Evolutionary conservation across 1,140 invertebrate species (phyloP), one percentile per base, ranked within the genome.

Genomic region (Microvelia longipes): DNA sequence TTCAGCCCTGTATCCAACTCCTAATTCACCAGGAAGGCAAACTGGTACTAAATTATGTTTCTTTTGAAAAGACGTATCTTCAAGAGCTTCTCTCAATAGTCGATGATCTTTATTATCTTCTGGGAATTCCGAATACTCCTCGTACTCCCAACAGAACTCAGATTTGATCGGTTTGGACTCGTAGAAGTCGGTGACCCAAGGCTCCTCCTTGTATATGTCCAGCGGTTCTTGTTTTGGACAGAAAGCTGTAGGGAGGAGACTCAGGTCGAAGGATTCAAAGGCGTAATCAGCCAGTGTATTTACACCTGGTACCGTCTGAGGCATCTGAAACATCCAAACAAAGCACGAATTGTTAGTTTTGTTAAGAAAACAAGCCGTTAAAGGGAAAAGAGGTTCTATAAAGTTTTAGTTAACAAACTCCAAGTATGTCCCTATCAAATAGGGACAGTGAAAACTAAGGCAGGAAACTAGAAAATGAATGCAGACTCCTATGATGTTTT

Each of bases 11-110:
- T 84, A 86, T 11, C 82, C 82, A 29, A 83, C 83, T 19, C 81
- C 82, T 67, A 85, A 81, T 28, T 79, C 81, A 1, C 82, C 83
- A n/a, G n/a, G n/a, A 28, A 74, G 70, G 75, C 88, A 86, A 62
- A 92, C 81, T 0, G 90, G 89, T 79, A 85, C 86, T 71, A 92
- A 81, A 77, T 92, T 92, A 76, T 89, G 88, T 74, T 89, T 87
- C 77, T 86, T 87, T 78, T 92, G 90, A 77, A 92, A 92, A 67
- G 87, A 87, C 0, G 89, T 92, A 75, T 93, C 91, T 76, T 88
- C 84, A 24, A 93, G 78, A 66, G 89, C 90, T 76, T 92, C 89
- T 25, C 90, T 81, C n/a, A 93, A 78, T 28, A 92, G 79, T 73
- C 88, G 85, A 77, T 93, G 88, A 61, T 73, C 71, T 27, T 66